These are phyloP conservation scores for Neosilurus hyrtlii DNA, from an alignment of 2,797 vertebrate species.

Conservation along the genomic window DNA sequence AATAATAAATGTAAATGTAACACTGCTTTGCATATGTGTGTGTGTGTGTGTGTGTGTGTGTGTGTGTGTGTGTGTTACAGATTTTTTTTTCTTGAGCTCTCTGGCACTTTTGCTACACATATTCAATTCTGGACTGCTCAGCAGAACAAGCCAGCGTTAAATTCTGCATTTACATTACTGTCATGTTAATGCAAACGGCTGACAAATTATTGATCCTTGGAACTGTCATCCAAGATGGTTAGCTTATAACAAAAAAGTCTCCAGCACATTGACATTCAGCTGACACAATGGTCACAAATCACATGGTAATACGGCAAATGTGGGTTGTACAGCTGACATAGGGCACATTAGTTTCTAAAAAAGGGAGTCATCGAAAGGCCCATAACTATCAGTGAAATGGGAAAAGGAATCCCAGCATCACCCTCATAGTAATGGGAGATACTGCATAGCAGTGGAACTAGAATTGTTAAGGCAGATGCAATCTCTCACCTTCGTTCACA, in stretches of 20 bases:
- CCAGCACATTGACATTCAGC: not conserved
- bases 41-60: not conserved
- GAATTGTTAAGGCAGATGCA: not conserved
- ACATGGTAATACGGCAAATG: not conserved
- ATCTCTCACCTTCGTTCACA: not conserved
- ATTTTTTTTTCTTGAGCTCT: not conserved
- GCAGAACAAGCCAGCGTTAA: not conserved
- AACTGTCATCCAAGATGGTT: not conserved
- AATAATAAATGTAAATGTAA: constrained; percentile 6
- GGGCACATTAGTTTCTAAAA: not conserved
- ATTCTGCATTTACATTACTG: not conserved
- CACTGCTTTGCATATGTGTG: not conserved
- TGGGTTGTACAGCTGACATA: not conserved
- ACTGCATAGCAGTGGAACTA: not conserved
- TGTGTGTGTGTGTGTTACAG: not conserved
- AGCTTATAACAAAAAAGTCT: not conserved
- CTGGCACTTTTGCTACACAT: not conserved
- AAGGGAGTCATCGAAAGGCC: too few species aligned
- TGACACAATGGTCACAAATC: not conserved
- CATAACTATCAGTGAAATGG: not conserved
- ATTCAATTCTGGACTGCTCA: not conserved
- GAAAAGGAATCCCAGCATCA: not conserved
- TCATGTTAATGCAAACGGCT: constrained; percentile 47
- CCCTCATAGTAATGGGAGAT: not conserved
- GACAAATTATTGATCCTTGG: constrained; percentile 43